phyloP scores from a whole-genome alignment of 2,113 vertebrate species.

The Pachyramphus minor region DNA sequence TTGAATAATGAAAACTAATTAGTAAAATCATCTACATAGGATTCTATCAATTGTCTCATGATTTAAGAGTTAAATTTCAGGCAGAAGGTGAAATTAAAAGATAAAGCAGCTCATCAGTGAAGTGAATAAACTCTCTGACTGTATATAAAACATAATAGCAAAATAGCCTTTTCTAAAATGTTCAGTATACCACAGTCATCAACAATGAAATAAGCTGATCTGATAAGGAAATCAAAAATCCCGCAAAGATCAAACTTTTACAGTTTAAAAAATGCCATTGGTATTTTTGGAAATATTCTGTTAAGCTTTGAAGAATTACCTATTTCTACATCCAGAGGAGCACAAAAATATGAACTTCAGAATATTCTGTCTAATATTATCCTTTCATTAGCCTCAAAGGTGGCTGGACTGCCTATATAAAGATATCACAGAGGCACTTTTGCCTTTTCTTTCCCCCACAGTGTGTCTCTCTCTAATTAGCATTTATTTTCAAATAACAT shows the following conservation, averaged over 20 bases:
- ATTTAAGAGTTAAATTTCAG: neutral
- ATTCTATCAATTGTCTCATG: neutral
- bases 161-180: neutral
- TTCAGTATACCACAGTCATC: neutral
- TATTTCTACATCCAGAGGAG: neutral
- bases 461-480: neutral
- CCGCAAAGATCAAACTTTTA: accelerated
- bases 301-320: neutral
- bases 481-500: neutral
- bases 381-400: neutral
- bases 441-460: neutral
- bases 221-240: neutral
- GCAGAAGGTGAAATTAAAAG: neutral
- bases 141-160: neutral
- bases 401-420: neutral
- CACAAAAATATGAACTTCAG: neutral
- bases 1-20: neutral
- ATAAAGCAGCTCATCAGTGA: neutral
- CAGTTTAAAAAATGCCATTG: neutral
- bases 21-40: neutral
- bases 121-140: neutral
- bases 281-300: neutral
- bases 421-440: neutral
- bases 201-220: neutral
- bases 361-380: neutral